Base-by-base conservation (phyloP, 2,888 invertebrate genomes). In the Agriopis marginaria region DNA sequence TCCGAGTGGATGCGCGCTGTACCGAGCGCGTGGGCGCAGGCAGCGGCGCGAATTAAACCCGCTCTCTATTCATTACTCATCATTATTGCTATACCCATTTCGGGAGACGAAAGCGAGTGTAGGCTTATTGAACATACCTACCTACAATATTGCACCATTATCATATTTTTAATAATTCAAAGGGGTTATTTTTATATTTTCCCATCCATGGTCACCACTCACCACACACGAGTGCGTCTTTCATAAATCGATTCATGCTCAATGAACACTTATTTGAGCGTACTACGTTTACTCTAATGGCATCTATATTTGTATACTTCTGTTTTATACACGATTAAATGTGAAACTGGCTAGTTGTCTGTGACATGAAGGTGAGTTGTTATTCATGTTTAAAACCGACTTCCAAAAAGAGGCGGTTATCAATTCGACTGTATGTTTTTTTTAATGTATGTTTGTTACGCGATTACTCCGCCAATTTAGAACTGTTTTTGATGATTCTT, bases 21-120 rank as follows among this genome's bases (percentile, higher is more conserved):
- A 86, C 87, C 76, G 84, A 85, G 49, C 60, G 60, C 88, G 92
- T 91, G 91, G 91, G 75, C 69, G 73, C 89, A 87, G 88, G 87
- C 89, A 88, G 87, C 91, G 86, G 89, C 88, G 93, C 89, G 88
- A 92, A 92, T 90, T 92, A 91, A 91, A 92, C 84, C 92, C 91
- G 90, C 94, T 94, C 94, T 93, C 93, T 94, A 94, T 93, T 90
- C 93, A 93, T 94, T 94, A 93, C 92, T 93, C 94, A 93, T 93
- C 88, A 88, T 90, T 92, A 91, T 93, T 93, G 90, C 93, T 90
- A 91, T 91, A 84, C 79, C 92, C 92, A 87, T 91, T 89, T 93
- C 86, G 82, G 91, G 89, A 89, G 88, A 90, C 90, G 92, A 93
- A 93, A 93, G 89, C 87, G 88, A 89, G 90, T 90, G 92, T 92